Conservation (phyloP, 2,888 invertebrate genomes). For the Monochamus alternatus region DNA sequence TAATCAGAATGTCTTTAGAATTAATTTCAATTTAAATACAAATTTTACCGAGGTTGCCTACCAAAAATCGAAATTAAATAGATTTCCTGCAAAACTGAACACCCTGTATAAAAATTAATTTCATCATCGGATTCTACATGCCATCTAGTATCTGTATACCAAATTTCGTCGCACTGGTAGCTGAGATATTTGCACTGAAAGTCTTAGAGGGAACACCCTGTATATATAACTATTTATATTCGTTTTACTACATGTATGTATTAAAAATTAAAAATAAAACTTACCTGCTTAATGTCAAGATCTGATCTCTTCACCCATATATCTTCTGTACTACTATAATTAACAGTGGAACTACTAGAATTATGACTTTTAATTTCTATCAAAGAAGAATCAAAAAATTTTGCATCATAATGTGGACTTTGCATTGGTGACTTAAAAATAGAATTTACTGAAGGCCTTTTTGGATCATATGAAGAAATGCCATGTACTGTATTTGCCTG, state of each 20-base stretch:
- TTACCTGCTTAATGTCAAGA: slow-evolving; percentile 73
- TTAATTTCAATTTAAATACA: no score
- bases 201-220: no score
- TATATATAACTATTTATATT: neutral
- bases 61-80: no score
- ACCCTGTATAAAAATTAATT: no score
- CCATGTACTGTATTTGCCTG: slow-evolving; percentile 79
- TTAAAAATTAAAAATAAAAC: slow-evolving; percentile 56
- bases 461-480: slow-evolving; percentile 76
- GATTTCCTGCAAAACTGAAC: no score
- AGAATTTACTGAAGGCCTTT: slow-evolving; percentile 76
- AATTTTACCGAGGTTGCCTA: no score
- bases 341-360: slow-evolving; percentile 76
- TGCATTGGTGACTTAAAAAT: slow-evolving; percentile 75
- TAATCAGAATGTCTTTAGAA: no score
- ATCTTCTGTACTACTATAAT: slow-evolving; percentile 76
- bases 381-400: slow-evolving; percentile 87
- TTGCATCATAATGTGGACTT: slow-evolving; percentile 83
- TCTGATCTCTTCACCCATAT: slow-evolving; percentile 79
- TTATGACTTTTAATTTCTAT: slow-evolving; percentile 86
- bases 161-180: no score
- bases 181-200: no score
- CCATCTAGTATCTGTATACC: no score
- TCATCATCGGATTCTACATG: no score
- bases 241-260: neutral